Conservation (phyloP, 1,140 invertebrate species). For the Cotesia typhae region DNA sequence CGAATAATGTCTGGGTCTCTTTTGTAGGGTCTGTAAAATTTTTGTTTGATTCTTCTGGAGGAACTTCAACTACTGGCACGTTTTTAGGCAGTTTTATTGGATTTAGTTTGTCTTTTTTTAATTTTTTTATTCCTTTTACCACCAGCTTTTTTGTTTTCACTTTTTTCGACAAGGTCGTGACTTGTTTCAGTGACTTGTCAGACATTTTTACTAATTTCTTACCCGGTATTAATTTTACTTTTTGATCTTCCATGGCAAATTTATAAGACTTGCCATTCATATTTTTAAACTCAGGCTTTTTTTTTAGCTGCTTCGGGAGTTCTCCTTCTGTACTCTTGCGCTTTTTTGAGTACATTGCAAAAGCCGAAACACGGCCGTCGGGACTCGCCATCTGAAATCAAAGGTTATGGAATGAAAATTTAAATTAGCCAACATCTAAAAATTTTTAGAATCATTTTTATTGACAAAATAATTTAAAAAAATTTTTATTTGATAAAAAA, state of each 20-base stretch:
- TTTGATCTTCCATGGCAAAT: neutral
- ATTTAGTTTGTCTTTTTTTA: neutral
- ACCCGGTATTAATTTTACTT: neutral
- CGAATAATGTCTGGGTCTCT: conserved; percentile 14
- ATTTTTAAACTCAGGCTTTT: neutral
- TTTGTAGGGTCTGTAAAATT: conserved; percentile 32
- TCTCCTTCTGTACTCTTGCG: neutral
- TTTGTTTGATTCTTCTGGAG: neutral
- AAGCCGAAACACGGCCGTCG: neutral
- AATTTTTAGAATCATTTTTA: too few species aligned
- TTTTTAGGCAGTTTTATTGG: neutral
- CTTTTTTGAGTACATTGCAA: conserved; percentile 4
- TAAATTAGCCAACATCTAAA: too few species aligned
- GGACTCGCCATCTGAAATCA: conserved; percentile 10
- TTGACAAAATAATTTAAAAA: too few species aligned
- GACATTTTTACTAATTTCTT: neutral
- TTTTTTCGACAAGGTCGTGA: neutral
- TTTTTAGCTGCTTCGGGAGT: neutral
- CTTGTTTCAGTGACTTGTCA: neutral
- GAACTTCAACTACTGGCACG: too few species aligned
- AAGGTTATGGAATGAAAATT: neutral
- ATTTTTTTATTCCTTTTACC: neutral
- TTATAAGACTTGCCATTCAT: neutral
- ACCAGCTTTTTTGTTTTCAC: neutral
- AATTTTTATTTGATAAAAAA: too few species aligned